Conservation (phyloP, 2,113 vertebrate species). For the Vombatus ursinus region DNA sequence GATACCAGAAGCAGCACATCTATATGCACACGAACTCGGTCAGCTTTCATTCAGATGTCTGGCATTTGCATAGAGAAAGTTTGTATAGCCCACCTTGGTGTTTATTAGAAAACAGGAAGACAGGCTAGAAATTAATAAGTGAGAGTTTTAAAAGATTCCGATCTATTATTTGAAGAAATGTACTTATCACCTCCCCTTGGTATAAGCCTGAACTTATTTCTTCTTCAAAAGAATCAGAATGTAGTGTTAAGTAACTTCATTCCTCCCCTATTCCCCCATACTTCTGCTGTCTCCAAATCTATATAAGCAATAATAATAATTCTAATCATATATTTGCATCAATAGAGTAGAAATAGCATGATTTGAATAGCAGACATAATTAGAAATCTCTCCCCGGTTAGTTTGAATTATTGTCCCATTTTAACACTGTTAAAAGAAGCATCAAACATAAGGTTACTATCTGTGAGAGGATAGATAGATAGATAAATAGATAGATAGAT, state of each 20-base stretch:
- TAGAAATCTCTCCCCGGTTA: neutral
- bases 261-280: neutral
- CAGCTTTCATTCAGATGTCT: neutral
- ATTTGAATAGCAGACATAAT: neutral
- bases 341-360: neutral
- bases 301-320: neutral
- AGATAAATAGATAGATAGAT: neutral
- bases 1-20: neutral
- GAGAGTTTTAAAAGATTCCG: neutral
- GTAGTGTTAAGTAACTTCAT: neutral
- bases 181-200: neutral
- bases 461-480: neutral
- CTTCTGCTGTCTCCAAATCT: neutral
- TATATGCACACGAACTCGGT: neutral
- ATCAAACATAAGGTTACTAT: neutral
- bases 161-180: neutral
- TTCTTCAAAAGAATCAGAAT: neutral
- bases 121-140: neutral
- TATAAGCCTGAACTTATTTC: neutral
- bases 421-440: neutral
- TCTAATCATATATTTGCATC: neutral
- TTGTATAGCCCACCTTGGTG: neutral
- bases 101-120: neutral
- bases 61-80: neutral
- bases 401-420: neutral